Percentiles rank a stretch among this genome's conserved stretches.
phyloP scores from a whole-genome alignment of 1,140 invertebrate genomes.

The Hypothenemus hampei region DNA sequence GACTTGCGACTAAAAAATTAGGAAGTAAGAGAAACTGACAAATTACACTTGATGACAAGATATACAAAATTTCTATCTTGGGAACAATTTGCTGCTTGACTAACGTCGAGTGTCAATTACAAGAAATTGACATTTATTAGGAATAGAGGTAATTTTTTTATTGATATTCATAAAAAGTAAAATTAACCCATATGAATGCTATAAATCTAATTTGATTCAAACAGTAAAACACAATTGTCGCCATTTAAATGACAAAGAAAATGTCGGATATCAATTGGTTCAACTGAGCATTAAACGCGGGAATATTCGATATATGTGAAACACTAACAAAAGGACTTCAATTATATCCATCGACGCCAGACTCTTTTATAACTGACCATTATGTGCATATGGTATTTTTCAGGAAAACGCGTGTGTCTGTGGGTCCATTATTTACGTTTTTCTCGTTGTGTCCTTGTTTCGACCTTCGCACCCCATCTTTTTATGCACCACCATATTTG shows the following conservation, averaged over 20 bases:
- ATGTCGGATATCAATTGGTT: constrained; percentile 13
- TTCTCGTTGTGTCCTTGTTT: constrained; percentile 13
- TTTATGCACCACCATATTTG: constrained; percentile 11
- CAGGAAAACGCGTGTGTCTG: constrained; percentile 20
- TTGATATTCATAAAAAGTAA: too few relatives aligned
- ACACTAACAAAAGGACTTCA: constrained; percentile 29
- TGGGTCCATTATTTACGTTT: constrained; percentile 31
- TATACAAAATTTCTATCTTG: too few relatives aligned
- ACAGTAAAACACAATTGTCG: too few relatives aligned
- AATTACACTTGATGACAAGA: too few relatives aligned
- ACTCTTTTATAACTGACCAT: constrained; percentile 32
- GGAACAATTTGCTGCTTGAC: too few relatives aligned
- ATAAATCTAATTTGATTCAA: too few relatives aligned
- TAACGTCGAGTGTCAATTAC: too few relatives aligned
- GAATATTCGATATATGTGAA: constrained; percentile 11
- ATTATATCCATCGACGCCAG: constrained; percentile 36
- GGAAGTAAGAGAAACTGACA: too few relatives aligned
- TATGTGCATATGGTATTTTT: constrained; percentile 36
- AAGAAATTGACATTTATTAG: too few relatives aligned
- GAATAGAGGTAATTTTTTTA: too few relatives aligned
- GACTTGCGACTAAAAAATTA: too few relatives aligned
- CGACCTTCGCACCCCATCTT: constrained; percentile 21
- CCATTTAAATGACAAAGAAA: constrained; percentile 12
- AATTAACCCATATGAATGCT: too few relatives aligned
- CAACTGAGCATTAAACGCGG: constrained; percentile 2